phyloP scores from a whole-genome alignment of 1,140 invertebrate species.

The Bursaphelenchus mucronatus region DNA sequence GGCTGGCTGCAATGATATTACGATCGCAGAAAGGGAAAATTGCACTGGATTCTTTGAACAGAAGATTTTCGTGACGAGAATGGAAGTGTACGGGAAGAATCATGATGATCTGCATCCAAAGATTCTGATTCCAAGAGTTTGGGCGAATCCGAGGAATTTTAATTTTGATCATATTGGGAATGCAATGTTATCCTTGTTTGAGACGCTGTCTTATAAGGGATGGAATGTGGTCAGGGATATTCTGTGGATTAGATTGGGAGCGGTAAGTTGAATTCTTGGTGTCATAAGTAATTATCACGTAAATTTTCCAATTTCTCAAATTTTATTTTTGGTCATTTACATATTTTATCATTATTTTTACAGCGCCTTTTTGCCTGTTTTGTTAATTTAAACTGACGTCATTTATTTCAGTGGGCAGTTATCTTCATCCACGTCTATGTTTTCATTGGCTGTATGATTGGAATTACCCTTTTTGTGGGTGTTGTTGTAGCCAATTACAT shows the following conservation, averaged over 20 bases:
- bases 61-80: constrained; percentile 89
- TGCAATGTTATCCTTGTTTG: constrained; percentile 94
- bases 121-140: constrained; percentile 91
- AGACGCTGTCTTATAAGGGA: constrained; percentile 97
- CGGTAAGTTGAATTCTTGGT: constrained; percentile 68
- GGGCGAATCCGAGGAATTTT: constrained; percentile 67
- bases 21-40: constrained; percentile 65
- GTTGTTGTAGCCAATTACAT: constrained; percentile 99
- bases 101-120: constrained; percentile 77
- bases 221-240: constrained; percentile 98
- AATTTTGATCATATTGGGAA: constrained; percentile 95
- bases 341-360: too few species aligned
- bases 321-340: too few species aligned
- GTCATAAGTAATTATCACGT: too few species aligned
- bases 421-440: constrained; percentile 99
- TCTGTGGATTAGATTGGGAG: constrained; percentile 84
- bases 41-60: constrained; percentile 94
- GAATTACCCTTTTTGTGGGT: constrained; percentile 87
- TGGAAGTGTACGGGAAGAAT: constrained; percentile 81
- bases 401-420: constrained; percentile 64
- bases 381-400: constrained; percentile 2
- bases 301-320: too few species aligned
- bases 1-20: constrained; percentile 37
- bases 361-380: not conserved
- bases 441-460: constrained; percentile 99